Evolutionary conservation across 2,888 invertebrate genomes (phyloP), one percentile per base, ranked within the genome.

Genomic region (Ophion costatus): DNA sequence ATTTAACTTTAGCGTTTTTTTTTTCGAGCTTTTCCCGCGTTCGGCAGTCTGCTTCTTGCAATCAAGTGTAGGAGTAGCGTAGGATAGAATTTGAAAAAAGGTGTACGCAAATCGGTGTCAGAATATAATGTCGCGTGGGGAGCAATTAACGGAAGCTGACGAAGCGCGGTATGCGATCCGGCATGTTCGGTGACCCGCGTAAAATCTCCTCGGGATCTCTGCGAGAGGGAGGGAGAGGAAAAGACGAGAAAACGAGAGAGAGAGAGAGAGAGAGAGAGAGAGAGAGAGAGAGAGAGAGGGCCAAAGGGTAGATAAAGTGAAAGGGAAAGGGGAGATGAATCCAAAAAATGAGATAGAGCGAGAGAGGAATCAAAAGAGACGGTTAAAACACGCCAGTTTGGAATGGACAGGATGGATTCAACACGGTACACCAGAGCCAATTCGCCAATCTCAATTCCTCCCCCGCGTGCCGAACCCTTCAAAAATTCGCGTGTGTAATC

Each of bases 131-230:
- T 59, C 67, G 57, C 80, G 56, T 80, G 70, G 66, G 82, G 66
- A 82, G 85, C 82, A 82, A 85, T 85, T 85, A 85, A 80, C 80
- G 80, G 67, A 75, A 82, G 76, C 73, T 82, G 82, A 82, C 85
- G 85, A 82, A 77, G 82, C 85, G 85, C 61, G 85, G 61, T 80
- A 20, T 76, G 76, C 82, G 76, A 85, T 85, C 79, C 76, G 82
- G 80, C 73, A 73, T 82, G 82, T 85, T 85, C 85, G 70, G 80
- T 85, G 82, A 85, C 82, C 85, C 82, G 85, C 82, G 56, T 80
- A 85, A 80, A 73, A 66, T 45, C 38, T 73, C 24, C 14, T 69
- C 82, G 29, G 75, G 57, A 42, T 61, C 20, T 33, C 22, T 14
- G 42, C 17, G 56, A 20, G 76, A 3, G 38, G 57, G 66, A 38